Evolutionary conservation across 2,113 vertebrate species (phyloP), one percentile per base, ranked within the genome.

Genomic region (Aix galericulata): DNA sequence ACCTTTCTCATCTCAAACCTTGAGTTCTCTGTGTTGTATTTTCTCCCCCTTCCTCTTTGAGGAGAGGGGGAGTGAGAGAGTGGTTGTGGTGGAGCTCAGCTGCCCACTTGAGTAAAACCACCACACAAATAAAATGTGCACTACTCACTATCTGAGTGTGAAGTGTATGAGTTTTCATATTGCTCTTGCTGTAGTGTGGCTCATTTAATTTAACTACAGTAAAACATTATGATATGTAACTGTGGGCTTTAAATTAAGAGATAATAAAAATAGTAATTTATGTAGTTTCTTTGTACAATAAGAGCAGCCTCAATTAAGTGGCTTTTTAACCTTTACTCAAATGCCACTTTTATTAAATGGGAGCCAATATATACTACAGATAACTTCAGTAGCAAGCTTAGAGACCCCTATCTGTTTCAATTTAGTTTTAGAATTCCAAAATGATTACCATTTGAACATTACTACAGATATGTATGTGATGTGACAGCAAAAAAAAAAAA

Each of bases 161-260:
- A 27, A 88, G 7, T 21, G 34, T 40, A 34, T 82, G 31, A 78
- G 42, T 12, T 64, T 91, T 91, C 80, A 94, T 95, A 81, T 56
- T 91, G n/a, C 86, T 92, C 79, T 93, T 90, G 80, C 50, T 38
- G 53, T 38, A 83, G 21, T 38, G 56, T 31, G 50, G 71, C 52
- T 93, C 15, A 75, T 93, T 95, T 55, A 81, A 38, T 93, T 95
- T 55, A 81, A 38, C n/a, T 91, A 69, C 44, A 86, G 50, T 46
- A 84, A 95, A 79, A 8, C 48, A 75, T 32, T 68, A 25, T 72
- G 38, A 88, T 81, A 86, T 16, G 52, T 46, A 82, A 64, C 8
- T 56, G 12, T 22, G 10, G 27, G 21, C 27, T 74, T 34, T 79
- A 93, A 86, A 42, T 77, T 84, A 82, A 82, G 86, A 91, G 93